These are phyloP conservation scores for Gymnocephalus cernua DNA, from an alignment of 2,113 vertebrate species.

Conservation along the genomic window DNA sequence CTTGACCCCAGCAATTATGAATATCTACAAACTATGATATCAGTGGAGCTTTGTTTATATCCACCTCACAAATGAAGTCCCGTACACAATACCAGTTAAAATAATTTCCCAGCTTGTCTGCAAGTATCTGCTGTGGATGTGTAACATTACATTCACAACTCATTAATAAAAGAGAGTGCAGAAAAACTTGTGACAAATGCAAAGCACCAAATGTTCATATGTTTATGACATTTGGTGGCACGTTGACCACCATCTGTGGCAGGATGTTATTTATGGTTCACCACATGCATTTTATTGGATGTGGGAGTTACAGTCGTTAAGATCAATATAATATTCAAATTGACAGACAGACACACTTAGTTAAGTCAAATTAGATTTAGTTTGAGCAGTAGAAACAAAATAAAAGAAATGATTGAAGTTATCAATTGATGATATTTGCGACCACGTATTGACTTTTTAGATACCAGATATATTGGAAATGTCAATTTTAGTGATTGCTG, in stretches of 20 bases:
- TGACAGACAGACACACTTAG: not conserved
- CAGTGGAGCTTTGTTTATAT: no score
- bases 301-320: not conserved
- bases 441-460: not conserved
- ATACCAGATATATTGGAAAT: no score
- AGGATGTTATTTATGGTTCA: not conserved
- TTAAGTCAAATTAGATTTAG: not conserved
- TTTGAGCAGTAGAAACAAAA: not conserved
- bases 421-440: not conserved
- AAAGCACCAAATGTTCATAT: not conserved
- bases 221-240: not conserved
- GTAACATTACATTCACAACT: no score
- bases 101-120: not conserved
- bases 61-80: not conserved
- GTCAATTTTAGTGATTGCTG: no score
- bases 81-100: not conserved
- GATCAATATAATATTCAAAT: not conserved
- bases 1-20: not conserved
- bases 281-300: not conserved
- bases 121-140: not conserved
- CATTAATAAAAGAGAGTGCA: not conserved
- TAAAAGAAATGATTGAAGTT: not conserved
- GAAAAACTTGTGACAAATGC: not conserved
- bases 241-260: not conserved
- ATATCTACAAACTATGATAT: not conserved